These are phyloP conservation scores for Dipus sagitta DNA, from an alignment of 2,797 vertebrate species.

Conservation along the genomic window DNA sequence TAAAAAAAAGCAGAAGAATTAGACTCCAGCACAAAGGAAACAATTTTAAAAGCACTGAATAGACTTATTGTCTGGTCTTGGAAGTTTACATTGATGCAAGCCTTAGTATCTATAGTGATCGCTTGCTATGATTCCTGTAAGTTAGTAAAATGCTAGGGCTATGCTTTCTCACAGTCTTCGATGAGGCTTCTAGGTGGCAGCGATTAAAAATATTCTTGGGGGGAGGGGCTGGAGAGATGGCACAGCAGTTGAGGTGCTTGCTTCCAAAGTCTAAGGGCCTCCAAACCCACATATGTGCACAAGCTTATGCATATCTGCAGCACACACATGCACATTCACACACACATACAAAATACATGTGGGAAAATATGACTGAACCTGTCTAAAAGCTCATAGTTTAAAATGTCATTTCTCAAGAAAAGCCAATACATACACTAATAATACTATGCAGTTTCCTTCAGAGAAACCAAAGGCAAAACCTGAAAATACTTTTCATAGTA, in stretches of 20 bases:
- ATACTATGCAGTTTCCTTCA: not conserved
- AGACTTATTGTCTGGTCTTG: not conserved
- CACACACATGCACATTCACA: no score
- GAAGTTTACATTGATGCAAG: not conserved
- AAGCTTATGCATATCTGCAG: no score
- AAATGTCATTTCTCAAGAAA: constrained; percentile 14
- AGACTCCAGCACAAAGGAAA: constrained; percentile 5
- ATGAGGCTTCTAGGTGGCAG: not conserved
- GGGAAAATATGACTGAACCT: not conserved
- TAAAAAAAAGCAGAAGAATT: constrained; percentile 50
- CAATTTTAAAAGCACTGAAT: constrained; percentile 34
- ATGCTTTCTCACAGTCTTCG: not conserved
- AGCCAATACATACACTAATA: not conserved
- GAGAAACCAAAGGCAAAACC: constrained; percentile 29
- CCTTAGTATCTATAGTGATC: not conserved
- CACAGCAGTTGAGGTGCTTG: no score
- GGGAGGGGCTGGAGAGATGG: no score
- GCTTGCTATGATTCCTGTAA: not conserved
- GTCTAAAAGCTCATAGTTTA: not conserved
- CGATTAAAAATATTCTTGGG: not conserved
- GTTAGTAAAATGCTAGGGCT: not conserved
- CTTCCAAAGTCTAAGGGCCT: no score
- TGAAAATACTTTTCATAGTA: not conserved
- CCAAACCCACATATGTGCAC: not conserved
- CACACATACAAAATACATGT: no score